These are phyloP conservation scores for Cryptosula pallasiana DNA, from an alignment of 2,888 invertebrate genomes.

Conservation along the genomic window DNA sequence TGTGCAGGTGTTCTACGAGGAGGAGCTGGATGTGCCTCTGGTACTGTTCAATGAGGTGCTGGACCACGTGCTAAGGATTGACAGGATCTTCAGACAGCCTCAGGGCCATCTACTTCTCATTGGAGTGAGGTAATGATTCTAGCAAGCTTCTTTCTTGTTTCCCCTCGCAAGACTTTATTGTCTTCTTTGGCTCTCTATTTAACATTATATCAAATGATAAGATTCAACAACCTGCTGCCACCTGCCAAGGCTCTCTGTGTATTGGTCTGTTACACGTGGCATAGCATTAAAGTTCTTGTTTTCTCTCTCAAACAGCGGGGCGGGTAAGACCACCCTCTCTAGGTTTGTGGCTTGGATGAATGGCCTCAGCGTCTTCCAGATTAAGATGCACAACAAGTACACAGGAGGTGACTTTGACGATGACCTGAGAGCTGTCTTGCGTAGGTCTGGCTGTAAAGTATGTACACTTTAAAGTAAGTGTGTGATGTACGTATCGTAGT, in stretches of 20 bases:
- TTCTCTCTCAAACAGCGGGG: too few species aligned
- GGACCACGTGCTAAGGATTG: conserved; percentile 96
- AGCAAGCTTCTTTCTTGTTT: not conserved
- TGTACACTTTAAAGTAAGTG: conserved; percentile 46
- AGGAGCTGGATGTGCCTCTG: conserved; percentile 94
- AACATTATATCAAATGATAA: too few species aligned
- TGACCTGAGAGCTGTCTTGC: conserved; percentile 70
- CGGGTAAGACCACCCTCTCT: conserved; percentile 97
- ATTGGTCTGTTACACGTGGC: too few species aligned
- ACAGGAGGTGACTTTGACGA: conserved; percentile 98
- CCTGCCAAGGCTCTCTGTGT: too few species aligned
- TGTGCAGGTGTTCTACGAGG: conserved; percentile 87
- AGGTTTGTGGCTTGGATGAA: conserved; percentile 99
- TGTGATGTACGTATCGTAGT: too few species aligned
- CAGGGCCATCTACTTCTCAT: conserved; percentile 96
- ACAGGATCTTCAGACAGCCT: conserved; percentile 97
- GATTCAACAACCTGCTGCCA: too few species aligned
- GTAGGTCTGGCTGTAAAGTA: conserved; percentile 58
- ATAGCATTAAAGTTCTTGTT: too few species aligned
- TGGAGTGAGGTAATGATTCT: conserved; percentile 65
- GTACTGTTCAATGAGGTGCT: conserved; percentile 98
- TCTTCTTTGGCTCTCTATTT: too few species aligned
- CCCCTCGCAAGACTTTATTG: too few species aligned
- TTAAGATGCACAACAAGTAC: conserved; percentile 98
- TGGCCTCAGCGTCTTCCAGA: conserved; percentile 96